Conservation (phyloP, 1,140 invertebrate species). For the silkworm (Bombyx mori) region DNA sequence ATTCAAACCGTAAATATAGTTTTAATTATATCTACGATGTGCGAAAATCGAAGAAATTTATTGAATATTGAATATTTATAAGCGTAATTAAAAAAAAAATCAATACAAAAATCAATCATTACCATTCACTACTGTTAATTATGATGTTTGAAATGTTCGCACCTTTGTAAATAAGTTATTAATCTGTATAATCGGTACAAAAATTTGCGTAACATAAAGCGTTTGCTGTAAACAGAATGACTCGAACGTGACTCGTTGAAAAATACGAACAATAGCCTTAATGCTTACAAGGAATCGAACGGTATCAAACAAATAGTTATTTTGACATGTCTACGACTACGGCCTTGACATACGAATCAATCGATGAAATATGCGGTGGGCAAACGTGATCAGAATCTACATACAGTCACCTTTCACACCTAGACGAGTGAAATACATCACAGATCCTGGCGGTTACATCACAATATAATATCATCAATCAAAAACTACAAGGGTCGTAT, state of each 20-base stretch:
- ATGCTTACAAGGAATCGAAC: conserved; percentile 21
- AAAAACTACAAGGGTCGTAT: conserved; percentile 38
- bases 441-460: conserved; percentile 39
- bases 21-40: too few relatives aligned
- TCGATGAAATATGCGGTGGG: conserved; percentile 21
- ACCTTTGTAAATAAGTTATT: conserved; percentile 17
- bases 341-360: conserved; percentile 52
- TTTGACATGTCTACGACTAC: conserved; percentile 47
- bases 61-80: conserved; percentile 21
- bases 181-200: too few relatives aligned
- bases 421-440: conserved; percentile 20
- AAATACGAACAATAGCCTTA: conserved; percentile 39
- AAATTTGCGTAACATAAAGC: too few relatives aligned
- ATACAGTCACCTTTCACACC: conserved; percentile 59
- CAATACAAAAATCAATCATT: conserved; percentile 10
- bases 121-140: conserved; percentile 13
- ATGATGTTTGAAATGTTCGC: conserved; percentile 18
- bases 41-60: conserved; percentile 12
- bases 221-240: neutral
- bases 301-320: conserved; percentile 31
- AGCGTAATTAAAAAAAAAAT: conserved; percentile 12
- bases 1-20: too few relatives aligned
- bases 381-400: conserved; percentile 51
- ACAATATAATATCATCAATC: conserved; percentile 41
- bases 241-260: conserved; percentile 32